Conservation (phyloP, 2,113 vertebrate genomes). For the Mionectes macconnelli region DNA sequence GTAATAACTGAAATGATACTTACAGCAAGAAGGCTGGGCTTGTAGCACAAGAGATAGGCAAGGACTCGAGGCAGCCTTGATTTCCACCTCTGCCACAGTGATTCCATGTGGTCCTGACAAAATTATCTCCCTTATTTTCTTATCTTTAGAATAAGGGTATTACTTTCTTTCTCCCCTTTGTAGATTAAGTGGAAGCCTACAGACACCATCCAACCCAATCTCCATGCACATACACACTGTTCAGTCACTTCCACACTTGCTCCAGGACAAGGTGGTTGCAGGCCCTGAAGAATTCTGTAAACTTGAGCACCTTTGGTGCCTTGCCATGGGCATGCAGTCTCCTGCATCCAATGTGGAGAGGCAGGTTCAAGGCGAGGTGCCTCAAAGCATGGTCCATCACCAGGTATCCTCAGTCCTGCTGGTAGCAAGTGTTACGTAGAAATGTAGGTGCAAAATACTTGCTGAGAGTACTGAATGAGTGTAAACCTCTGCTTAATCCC, state of each 20-base stretch:
- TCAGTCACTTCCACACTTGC: neutral
- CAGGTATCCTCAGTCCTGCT: neutral
- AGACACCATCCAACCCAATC: neutral
- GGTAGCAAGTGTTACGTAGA: neutral
- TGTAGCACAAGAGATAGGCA: neutral
- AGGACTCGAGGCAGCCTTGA: neutral
- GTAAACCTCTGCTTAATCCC: neutral
- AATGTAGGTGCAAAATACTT: neutral
- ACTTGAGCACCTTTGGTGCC: neutral
- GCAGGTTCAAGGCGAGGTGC: neutral
- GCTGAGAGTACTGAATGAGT: neutral
- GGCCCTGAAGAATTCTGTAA: neutral
- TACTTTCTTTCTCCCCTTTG: neutral
- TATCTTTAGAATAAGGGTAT: neutral
- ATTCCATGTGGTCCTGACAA: neutral
- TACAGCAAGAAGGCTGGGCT: neutral
- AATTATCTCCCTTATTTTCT: neutral
- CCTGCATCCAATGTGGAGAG: neutral
- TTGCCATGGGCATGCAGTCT: neutral
- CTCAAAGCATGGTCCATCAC: neutral
- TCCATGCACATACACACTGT: neutral
- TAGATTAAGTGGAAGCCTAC: neutral
- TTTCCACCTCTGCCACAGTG: neutral
- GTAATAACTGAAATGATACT: neutral
- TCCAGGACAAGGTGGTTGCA: neutral